Percentiles rank a stretch among this genome's conserved stretches.
phyloP scores from a whole-genome alignment of 2,797 vertebrate species.

The Erpetoichthys calabaricus region DNA sequence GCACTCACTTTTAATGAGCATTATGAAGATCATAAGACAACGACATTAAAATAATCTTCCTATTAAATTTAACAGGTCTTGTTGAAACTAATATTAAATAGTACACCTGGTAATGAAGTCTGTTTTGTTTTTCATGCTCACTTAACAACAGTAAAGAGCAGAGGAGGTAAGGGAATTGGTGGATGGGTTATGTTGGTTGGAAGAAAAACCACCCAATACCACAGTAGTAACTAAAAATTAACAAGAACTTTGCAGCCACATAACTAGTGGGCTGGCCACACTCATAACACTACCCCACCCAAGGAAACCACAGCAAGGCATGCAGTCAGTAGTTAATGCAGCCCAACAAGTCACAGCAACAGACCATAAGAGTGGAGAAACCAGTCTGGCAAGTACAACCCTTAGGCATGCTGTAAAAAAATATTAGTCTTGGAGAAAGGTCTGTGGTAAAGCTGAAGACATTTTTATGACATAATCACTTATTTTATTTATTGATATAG shows the following conservation, averaged over 20 bases:
- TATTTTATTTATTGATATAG: not conserved
- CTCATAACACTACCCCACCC: not conserved
- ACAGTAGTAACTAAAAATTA: not conserved
- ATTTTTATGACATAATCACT: not conserved
- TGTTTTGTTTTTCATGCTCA: too few species aligned
- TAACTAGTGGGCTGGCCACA: not conserved
- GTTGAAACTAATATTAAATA: too few species aligned
- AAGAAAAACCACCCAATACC: not conserved
- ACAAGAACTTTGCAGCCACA: not conserved
- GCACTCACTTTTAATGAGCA: too few species aligned
- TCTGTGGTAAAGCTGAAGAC: not conserved
- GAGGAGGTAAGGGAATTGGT: too few species aligned
- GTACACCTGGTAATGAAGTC: too few species aligned
- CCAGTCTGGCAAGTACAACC: slow-evolving; percentile 4
- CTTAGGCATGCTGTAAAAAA: slow-evolving; percentile 1
- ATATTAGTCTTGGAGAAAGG: not conserved
- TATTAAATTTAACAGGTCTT: too few species aligned
- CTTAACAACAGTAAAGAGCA: too few species aligned
- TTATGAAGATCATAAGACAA: too few species aligned
- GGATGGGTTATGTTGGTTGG: too few species aligned
- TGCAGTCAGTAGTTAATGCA: not conserved
- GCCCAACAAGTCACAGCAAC: not conserved
- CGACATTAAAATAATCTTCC: too few species aligned
- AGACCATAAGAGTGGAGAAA: not conserved
- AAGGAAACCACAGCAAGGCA: not conserved